Conservation (phyloP, 2,797 vertebrate species). For the Micropoecilia bifurca region DNA sequence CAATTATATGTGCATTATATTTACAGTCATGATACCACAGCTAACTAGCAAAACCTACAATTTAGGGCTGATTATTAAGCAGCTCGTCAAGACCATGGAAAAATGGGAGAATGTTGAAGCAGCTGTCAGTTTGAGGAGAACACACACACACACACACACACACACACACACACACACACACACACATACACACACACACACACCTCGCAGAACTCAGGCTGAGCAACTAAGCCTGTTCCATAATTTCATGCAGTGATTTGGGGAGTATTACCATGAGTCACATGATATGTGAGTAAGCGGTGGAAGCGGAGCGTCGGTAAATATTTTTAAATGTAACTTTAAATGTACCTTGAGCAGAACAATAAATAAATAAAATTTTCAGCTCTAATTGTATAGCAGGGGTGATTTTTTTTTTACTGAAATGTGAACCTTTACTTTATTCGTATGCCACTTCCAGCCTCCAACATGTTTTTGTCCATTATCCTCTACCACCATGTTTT, state of each 20-base stretch:
- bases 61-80: conserved; percentile 33
- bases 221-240: conserved; percentile 55
- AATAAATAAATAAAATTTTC: neutral
- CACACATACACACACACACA: too few relatives aligned
- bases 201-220: conserved; percentile 35
- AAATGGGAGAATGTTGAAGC: conserved; percentile 30
- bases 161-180: too few relatives aligned
- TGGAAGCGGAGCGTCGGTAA: conserved; percentile 58
- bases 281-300: conserved; percentile 56
- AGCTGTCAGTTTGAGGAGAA: conserved; percentile 35
- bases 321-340: conserved; percentile 34
- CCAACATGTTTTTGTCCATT: neutral
- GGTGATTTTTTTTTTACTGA: neutral
- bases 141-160: conserved; percentile 35
- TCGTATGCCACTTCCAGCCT: neutral
- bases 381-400: neutral
- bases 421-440: neutral
- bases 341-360: neutral
- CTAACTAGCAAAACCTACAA: conserved; percentile 27
- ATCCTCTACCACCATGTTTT: neutral
- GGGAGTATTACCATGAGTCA: conserved; percentile 66
- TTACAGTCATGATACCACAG: conserved; percentile 27
- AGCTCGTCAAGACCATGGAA: conserved; percentile 28
- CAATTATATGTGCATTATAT: conserved; percentile 24
- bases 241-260: conserved; percentile 70